These are phyloP conservation scores for Philaethria dido DNA, from an alignment of 2,888 invertebrate species.

Conservation along the genomic window DNA sequence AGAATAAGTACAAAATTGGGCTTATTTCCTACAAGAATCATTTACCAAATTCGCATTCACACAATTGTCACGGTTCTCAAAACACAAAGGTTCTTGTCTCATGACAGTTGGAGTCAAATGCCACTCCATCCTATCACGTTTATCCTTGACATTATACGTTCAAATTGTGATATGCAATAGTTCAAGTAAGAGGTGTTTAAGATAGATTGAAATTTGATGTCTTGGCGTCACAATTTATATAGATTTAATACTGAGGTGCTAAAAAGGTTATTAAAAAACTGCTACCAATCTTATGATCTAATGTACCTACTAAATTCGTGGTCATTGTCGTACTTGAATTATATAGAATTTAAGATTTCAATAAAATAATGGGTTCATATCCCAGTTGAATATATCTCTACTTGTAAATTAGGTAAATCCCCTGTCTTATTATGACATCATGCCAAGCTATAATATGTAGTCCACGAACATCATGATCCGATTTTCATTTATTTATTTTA, in stretches of 20 bases:
- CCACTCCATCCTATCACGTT: constrained; percentile 57
- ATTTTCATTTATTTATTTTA: too few relatives aligned
- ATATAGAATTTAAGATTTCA: neutral
- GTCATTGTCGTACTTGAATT: neutral
- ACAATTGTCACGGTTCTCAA: constrained; percentile 24
- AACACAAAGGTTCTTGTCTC: constrained; percentile 26
- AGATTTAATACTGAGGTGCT: neutral
- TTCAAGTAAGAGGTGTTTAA: constrained; percentile 22
- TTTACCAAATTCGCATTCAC: constrained; percentile 8
- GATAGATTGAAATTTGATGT: constrained; percentile 3
- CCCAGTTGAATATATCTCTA: neutral
- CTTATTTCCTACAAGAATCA: neutral
- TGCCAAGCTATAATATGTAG: too few relatives aligned
- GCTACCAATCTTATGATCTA: too few relatives aligned
- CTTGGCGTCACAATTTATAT: neutral
- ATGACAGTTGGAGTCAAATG: constrained; percentile 23
- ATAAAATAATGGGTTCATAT: neutral
- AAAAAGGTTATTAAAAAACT: neutral
- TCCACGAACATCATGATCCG: too few relatives aligned
- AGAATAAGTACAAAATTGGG: too few relatives aligned
- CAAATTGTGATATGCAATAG: constrained; percentile 38
- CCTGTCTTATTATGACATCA: too few relatives aligned
- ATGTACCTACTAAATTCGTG: neutral
- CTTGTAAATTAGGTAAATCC: neutral
- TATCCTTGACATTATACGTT: constrained; percentile 64